These are phyloP conservation scores for Lumbricus terrestris DNA, from an alignment of 2,888 invertebrate genomes.

Conservation along the genomic window DNA sequence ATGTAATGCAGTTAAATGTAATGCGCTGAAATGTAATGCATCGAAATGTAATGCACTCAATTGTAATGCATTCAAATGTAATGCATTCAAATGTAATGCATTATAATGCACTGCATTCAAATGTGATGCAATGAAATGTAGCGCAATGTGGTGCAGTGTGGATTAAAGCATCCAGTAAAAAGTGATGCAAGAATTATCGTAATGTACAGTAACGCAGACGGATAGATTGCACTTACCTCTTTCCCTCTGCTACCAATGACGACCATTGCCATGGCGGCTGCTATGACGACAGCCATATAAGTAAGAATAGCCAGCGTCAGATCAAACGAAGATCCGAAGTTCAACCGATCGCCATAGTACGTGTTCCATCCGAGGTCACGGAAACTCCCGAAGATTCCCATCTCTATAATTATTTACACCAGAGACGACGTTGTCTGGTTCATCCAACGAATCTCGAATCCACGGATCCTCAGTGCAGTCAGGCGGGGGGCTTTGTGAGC, in stretches of 20 bases:
- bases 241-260: slow-evolving; percentile 34
- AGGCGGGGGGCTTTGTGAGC: neutral
- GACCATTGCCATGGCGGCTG: slow-evolving; percentile 29
- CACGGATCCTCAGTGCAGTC: neutral
- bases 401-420: slow-evolving; percentile 18
- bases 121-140: too few relatives aligned
- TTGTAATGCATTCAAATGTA: too few relatives aligned
- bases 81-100: neutral
- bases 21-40: too few relatives aligned
- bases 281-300: slow-evolving; percentile 28
- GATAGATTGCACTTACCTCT: slow-evolving; percentile 23
- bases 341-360: slow-evolving; percentile 29
- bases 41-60: too few relatives aligned
- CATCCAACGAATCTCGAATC: neutral
- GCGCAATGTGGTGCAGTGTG: neutral
- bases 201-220: too few relatives aligned
- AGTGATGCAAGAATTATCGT: too few relatives aligned
- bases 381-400: slow-evolving; percentile 36
- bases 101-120: neutral
- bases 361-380: slow-evolving; percentile 35
- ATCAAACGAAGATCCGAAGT: slow-evolving; percentile 26
- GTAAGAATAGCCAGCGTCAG: slow-evolving; percentile 28
- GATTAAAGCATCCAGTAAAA: too few relatives aligned
- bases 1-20: too few relatives aligned
- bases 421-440: neutral